These are phyloP conservation scores for Conistra vaccinii DNA, from an alignment of 2,888 invertebrate genomes.

Conservation along the genomic window DNA sequence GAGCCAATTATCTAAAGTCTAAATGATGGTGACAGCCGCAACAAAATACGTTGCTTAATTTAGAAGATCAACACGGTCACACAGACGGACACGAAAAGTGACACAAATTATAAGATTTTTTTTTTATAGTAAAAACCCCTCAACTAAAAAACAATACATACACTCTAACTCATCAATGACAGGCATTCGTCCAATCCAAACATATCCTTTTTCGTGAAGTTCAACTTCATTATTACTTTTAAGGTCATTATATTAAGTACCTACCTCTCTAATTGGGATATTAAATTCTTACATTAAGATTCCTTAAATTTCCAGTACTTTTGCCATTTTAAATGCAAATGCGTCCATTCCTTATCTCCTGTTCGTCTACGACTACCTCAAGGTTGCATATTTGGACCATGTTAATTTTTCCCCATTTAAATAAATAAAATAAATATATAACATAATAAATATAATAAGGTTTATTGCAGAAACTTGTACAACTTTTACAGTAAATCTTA, in stretches of 20 bases:
- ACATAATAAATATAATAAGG: too few relatives aligned
- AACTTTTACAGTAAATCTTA: too few relatives aligned
- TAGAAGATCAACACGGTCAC: neutral
- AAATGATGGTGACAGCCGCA: neutral
- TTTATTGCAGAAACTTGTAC: too few relatives aligned
- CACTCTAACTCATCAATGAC: neutral
- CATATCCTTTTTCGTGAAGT: neutral
- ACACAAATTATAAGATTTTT: too few relatives aligned
- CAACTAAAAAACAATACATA: neutral
- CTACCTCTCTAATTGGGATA: neutral
- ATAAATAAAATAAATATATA: too few relatives aligned
- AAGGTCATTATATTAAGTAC: neutral
- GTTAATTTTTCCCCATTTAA: neutral
- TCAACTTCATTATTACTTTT: neutral
- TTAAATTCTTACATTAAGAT: neutral
- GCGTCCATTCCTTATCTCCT: neutral
- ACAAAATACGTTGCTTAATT: neutral
- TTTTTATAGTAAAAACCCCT: too few relatives aligned
- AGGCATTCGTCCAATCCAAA: slow-evolving; percentile 1
- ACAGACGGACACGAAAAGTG: neutral
- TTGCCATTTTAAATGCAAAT: neutral
- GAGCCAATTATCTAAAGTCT: neutral
- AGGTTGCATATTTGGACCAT: slow-evolving; percentile 11
- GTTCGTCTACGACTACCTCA: neutral
- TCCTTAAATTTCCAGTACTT: neutral